Percentiles rank a stretch among this genome's conserved stretches.
Conservation (phyloP, 2,888 invertebrate genomes). For the Geotrupes spiniger region DNA sequence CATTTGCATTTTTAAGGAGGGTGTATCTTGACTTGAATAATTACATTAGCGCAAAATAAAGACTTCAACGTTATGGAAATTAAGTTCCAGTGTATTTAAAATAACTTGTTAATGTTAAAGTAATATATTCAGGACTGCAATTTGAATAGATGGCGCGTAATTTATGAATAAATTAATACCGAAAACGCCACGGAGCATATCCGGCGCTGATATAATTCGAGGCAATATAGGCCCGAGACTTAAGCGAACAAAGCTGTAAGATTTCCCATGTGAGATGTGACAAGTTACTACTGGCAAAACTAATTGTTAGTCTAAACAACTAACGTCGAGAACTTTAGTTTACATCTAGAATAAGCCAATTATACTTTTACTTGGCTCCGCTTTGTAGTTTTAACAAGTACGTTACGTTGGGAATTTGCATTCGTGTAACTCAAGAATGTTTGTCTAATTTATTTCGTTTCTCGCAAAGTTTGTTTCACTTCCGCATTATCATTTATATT, state of each 20-base stretch:
- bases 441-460: conserved; percentile 1
- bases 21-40: conserved; percentile 9
- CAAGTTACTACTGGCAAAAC: conserved; percentile 24
- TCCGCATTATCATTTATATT: too few relatives aligned
- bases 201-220: neutral
- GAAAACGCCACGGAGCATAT: conserved; percentile 6
- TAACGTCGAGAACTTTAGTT: conserved; percentile 13
- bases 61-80: conserved; percentile 13
- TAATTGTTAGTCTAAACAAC: conserved; percentile 22
- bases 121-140: conserved; percentile 17
- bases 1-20: conserved; percentile 18
- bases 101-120: conserved; percentile 18
- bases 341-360: conserved; percentile 14
- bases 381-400: conserved; percentile 19
- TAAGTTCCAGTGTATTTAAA: conserved; percentile 16
- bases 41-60: conserved; percentile 9
- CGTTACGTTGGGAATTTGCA: conserved; percentile 19
- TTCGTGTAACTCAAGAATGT: conserved; percentile 3
- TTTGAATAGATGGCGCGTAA: conserved; percentile 18
- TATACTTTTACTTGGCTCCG: conserved; percentile 9
- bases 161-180: conserved; percentile 19
- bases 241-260: conserved; percentile 24
- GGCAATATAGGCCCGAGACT: neutral
- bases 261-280: conserved; percentile 43
- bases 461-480: too few relatives aligned